Base-by-base conservation (phyloP, 2,888 invertebrate genomes). In the Apoda limacodes region DNA sequence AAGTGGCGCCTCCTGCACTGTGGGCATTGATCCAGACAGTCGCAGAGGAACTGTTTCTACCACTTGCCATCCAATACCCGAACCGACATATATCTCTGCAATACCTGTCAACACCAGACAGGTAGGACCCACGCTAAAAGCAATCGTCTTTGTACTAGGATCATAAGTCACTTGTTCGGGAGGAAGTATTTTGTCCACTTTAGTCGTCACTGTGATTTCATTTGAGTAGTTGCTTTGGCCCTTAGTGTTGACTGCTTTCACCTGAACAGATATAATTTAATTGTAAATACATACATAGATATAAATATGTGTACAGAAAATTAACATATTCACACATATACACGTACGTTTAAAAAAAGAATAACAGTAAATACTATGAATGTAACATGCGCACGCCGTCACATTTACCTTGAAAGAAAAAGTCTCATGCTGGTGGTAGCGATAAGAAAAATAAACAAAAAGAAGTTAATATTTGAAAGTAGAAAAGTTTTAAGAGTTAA, bases 201-300 rank as follows among this genome's bases (percentile, higher is more conserved):
- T 88, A 1, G 95, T 95, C 3, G 89, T 88, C 22, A 88, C 89
- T 1, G 86, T 83, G 25, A 92, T 87, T 59, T 93, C 93, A 50
- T 92, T 91, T 1, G 95, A 95, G 55, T 89, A 92, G 43, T 92
- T 91, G 39, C 94, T 94, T 45, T 89, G 87, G 9, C 93, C 93
- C 64, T 92, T 92, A 1, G 92, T 90, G 57, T 95, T 95, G 40
- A 92, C 84, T 0, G 94, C 94, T 70, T 92, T 93, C 35, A 92
- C 87, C 87, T 88, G 61, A 34, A 40, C 25, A 27, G 5, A 31
- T 24, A n/a, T n/a, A n/a, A n/a, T n/a, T n/a, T n/a, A n/a, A 33
- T n/a, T n/a, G n/a, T n/a, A n/a, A n/a, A n/a, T n/a, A n/a, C n/a
- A n/a, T n/a, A n/a, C n/a, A n/a, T n/a, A n/a, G n/a, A n/a, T n/a